Base-by-base conservation (phyloP, 2,113 vertebrate species). In the Leptocoma aspasia region DNA sequence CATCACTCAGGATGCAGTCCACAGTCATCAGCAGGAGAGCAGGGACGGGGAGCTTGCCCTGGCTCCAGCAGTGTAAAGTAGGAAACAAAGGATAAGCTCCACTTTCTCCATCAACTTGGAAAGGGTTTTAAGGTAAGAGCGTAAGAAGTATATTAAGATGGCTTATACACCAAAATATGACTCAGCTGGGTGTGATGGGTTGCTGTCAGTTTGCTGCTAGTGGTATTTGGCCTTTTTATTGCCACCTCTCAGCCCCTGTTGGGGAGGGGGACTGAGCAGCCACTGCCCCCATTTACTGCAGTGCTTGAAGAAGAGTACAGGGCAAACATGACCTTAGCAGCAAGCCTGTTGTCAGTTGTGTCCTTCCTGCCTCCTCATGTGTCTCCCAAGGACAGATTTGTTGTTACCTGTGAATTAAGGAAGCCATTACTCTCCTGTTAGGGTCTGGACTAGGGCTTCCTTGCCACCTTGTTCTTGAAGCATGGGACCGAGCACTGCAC, bases 291-390 rank as follows among this genome's bases (percentile, higher is more conserved):
- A 9, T 68, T 52, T 8, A 35, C 7, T 76, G 61, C 65, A 56
- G 23, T 64, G 79, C 94, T 90, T 70, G 90, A 93, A 92, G 93
- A 94, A 89, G 90, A 86, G 78, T 41, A 64, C 37, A 60, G 41
- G 80, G 50, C 72, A 97, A 94, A 94, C 39, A 1, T 91, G 90
- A 96, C 69, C 95, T 96, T 86, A 69, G 93, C 90, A 96, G 96
- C 84, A 88, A 66, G 71, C 80, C 44, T 80, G 11, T 75, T 72
- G 30, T 59, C 72, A 44, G 24, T 1, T 82, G 39, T 93, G 75
- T 76, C 66, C 57, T 69, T 82, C 75, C 77, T 86, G 87, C 35
- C 44, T 88, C 85, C 82, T 63, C 14, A 1, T 4, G 37, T 77
- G 50, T 89, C 73, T 81, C 84, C 83, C 39, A 66, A 66, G 64